These are phyloP conservation scores for Heliornis fulica DNA, from an alignment of 2,113 vertebrate species.

Conservation along the genomic window DNA sequence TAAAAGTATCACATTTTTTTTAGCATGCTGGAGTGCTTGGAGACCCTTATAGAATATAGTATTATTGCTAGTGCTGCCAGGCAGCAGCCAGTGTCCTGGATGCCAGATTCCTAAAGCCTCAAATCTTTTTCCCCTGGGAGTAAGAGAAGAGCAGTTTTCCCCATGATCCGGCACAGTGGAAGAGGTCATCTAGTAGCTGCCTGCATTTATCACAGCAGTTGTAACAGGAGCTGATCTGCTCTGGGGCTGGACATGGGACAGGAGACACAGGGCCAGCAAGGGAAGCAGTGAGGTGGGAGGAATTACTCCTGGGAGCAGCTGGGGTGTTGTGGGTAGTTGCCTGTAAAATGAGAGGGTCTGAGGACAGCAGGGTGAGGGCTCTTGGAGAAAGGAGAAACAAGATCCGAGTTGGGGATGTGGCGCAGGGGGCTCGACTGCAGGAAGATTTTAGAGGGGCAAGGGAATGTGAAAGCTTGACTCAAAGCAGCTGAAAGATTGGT, in stretches of 20 bases:
- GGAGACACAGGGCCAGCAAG: neutral
- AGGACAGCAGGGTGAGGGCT: neutral
- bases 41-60: neutral
- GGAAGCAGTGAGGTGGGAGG: neutral
- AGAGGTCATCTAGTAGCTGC: neutral
- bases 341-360: neutral
- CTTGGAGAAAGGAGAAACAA: neutral
- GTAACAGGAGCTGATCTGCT: neutral
- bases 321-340: neutral
- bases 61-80: neutral
- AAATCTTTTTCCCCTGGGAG: neutral
- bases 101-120: neutral
- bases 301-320: neutral
- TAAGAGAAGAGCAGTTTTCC: neutral
- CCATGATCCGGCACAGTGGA: neutral
- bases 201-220: neutral
- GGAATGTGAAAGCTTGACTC: neutral
- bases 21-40: neutral
- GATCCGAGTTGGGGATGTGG: neutral
- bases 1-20: neutral
- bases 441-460: neutral
- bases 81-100: neutral
- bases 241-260: neutral
- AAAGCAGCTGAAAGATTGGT: constrained; percentile 22
- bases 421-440: neutral